These are phyloP conservation scores for Pangasius djambal DNA, from an alignment of 2,797 vertebrate species.

Conservation along the genomic window DNA sequence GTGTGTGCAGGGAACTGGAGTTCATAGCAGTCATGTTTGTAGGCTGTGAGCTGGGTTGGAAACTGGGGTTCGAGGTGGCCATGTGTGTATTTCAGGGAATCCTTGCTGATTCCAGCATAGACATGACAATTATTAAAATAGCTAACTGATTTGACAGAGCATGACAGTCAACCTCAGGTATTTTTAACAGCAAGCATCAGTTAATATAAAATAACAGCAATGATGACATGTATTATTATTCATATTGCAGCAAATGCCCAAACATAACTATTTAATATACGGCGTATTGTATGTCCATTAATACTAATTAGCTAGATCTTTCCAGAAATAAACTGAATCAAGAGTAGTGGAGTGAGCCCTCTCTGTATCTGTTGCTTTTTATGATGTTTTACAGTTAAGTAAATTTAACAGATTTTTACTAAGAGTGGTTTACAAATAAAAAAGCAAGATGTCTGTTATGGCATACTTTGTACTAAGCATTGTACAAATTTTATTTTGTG, in stretches of 20 bases:
- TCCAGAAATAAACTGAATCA: too few species aligned
- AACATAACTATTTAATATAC: background rate
- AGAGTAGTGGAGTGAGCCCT: too few species aligned
- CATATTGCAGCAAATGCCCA: background rate
- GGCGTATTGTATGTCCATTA: too few species aligned
- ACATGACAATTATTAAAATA: background rate
- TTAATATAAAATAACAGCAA: background rate
- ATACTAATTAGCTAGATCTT: too few species aligned
- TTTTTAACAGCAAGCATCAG: background rate
- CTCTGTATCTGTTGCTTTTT: background rate
- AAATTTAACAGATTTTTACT: background rate
- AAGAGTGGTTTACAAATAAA: background rate
- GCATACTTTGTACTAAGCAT: background rate
- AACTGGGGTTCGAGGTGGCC: background rate
- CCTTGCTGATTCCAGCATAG: background rate
- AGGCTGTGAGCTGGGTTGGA: background rate
- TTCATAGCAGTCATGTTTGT: background rate
- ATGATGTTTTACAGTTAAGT: background rate
- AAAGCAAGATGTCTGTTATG: background rate
- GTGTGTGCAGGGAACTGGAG: background rate
- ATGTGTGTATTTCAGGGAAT: background rate
- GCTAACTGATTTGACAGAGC: background rate
- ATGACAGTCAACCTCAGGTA: background rate
- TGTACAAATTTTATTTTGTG: background rate
- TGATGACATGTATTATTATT: background rate